These are phyloP conservation scores for Allophyes oxyacanthae DNA, from an alignment of 2,888 invertebrate genomes.

Conservation along the genomic window DNA sequence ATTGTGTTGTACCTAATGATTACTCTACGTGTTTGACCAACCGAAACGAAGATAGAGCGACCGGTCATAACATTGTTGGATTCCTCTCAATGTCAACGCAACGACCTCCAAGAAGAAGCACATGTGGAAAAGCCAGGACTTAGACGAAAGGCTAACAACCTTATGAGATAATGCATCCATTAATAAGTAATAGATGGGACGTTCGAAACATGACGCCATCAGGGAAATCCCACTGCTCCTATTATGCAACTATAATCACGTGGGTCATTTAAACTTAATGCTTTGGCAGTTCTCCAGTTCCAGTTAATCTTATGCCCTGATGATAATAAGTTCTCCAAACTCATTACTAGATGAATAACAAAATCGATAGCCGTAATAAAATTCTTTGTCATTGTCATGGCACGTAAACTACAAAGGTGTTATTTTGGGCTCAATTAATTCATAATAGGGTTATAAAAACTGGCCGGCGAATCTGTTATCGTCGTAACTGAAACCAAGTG, in stretches of 20 bases:
- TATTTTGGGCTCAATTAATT: slow-evolving; percentile 11
- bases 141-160: slow-evolving; percentile 3
- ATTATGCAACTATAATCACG: slow-evolving; percentile 41
- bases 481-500: slow-evolving; percentile 19
- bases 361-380: slow-evolving; percentile 30
- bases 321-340: slow-evolving; percentile 53
- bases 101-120: slow-evolving; percentile 1
- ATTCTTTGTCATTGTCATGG: neutral
- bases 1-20: too few relatives aligned
- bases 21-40: too few relatives aligned
- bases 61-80: slow-evolving; percentile 42
- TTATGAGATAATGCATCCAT: slow-evolving; percentile 4
- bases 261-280: slow-evolving; percentile 27
- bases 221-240: slow-evolving; percentile 36
- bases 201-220: slow-evolving; percentile 31
- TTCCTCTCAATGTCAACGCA: slow-evolving; percentile 19
- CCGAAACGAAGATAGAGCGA: slow-evolving; percentile 4
- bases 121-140: slow-evolving; percentile 1
- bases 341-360: slow-evolving; percentile 39
- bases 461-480: slow-evolving; percentile 10
- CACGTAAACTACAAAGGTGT: slow-evolving; percentile 1
- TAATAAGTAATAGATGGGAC: slow-evolving; percentile 22
- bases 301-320: slow-evolving; percentile 34
- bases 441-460: slow-evolving; percentile 17
- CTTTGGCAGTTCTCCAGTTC: slow-evolving; percentile 48